Conservation (phyloP, 2,113 vertebrate genomes). For the Sardina pilchardus region DNA sequence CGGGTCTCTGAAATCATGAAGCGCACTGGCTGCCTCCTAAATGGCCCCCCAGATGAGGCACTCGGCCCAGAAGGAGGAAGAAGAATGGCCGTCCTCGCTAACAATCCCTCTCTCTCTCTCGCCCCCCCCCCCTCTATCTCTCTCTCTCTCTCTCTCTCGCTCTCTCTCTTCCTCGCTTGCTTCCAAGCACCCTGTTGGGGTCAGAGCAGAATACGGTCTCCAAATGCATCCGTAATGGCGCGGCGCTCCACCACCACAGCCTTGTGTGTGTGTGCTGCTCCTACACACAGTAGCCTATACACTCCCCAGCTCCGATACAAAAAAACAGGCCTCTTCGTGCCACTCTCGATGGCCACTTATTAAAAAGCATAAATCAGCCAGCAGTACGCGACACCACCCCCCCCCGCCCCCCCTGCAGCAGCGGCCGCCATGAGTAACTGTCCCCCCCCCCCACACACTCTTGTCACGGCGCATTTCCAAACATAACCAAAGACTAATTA, state of each 20-base stretch:
- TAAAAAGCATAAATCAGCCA: constrained; percentile 12
- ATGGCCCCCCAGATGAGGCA: not conserved
- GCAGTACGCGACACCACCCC: not conserved
- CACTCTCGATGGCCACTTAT: not conserved
- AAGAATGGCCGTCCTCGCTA: not conserved
- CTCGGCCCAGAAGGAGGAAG: not conserved
- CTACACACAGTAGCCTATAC: no score
- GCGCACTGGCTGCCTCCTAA: not conserved
- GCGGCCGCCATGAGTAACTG: not conserved
- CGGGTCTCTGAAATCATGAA: not conserved
- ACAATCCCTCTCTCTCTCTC: not conserved
- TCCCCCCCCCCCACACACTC: not conserved
- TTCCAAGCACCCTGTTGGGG: constrained; percentile 17
- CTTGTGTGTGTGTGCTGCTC: not conserved
- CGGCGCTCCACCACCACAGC: not conserved
- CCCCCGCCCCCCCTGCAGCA: not conserved
- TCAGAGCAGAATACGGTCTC: not conserved
- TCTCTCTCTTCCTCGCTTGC: not conserved
- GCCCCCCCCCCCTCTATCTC: not conserved
- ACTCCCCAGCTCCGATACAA: not conserved
- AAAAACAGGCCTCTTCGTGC: not conserved
- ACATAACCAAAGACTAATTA: constrained; percentile 34
- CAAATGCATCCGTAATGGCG: constrained; percentile 36
- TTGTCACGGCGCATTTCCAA: not conserved
- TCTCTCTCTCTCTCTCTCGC: not conserved